phyloP scores from a whole-genome alignment of 1,140 invertebrate species.

The Agrypnia vestita region DNA sequence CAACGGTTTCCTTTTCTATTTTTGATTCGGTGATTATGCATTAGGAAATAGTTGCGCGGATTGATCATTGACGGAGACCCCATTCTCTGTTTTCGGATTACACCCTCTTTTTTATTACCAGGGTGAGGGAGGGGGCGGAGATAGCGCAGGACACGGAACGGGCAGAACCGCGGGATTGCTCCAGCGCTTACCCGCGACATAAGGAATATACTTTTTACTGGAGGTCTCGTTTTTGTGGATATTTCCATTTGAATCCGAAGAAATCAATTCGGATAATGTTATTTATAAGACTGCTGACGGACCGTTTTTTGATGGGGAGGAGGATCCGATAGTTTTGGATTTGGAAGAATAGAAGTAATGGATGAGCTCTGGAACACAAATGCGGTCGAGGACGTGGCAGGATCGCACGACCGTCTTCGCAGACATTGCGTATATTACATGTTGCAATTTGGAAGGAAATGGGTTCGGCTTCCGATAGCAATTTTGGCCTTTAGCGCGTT shows the following conservation, averaged over 20 bases:
- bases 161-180: constrained; percentile 57
- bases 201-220: constrained; percentile 49
- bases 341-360: constrained; percentile 4
- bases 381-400: neutral
- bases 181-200: constrained; percentile 22
- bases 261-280: constrained; percentile 56
- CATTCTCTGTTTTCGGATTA: neutral
- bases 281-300: constrained; percentile 60
- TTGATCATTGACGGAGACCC: constrained; percentile 6
- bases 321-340: constrained; percentile 37
- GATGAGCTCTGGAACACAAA: neutral
- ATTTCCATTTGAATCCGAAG: constrained; percentile 52
- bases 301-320: constrained; percentile 58
- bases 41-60: constrained; percentile 8
- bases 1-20: too few species aligned
- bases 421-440: too few species aligned
- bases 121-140: constrained; percentile 29
- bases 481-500: too few species aligned
- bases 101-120: constrained; percentile 49
- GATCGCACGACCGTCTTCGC: too few species aligned
- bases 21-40: constrained; percentile 5
- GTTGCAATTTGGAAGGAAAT: too few species aligned
- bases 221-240: constrained; percentile 39
- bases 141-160: constrained; percentile 59
- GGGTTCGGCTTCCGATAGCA: too few species aligned